phyloP scores from a whole-genome alignment of 1,140 invertebrate genomes.

The Drosophila subobscura region DNA sequence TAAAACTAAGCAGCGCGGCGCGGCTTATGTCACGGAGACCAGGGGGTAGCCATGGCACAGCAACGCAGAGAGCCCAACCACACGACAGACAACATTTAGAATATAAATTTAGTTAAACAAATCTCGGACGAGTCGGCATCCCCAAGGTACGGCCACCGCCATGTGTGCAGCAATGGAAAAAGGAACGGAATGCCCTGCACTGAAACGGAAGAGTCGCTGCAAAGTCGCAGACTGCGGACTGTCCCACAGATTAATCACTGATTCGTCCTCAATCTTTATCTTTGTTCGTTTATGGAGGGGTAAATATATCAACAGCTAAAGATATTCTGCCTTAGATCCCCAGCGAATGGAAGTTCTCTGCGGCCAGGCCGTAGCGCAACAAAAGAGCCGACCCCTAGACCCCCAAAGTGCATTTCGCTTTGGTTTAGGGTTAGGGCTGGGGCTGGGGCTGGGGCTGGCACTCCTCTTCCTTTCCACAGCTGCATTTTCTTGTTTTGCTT shows the following conservation, averaged over 20 bases:
- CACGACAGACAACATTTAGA: conserved; percentile 57
- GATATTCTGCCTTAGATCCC: too few species aligned
- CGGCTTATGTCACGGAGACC: conserved; percentile 57
- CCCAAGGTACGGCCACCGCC: conserved; percentile 51
- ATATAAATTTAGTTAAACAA: conserved; percentile 72
- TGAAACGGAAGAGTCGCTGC: neutral
- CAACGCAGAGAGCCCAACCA: conserved; percentile 24
- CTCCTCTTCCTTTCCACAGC: conserved; percentile 6
- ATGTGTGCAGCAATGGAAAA: conserved; percentile 15
- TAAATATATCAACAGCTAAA: too few species aligned
- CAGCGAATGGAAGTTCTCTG: neutral
- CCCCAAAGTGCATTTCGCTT: conserved; percentile 61
- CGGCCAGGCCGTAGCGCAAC: conserved; percentile 20
- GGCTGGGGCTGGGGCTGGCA: neutral
- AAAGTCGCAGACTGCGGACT: too few species aligned
- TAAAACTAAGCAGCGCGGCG: conserved; percentile 61
- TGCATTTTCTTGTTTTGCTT: conserved; percentile 10
- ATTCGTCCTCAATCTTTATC: too few species aligned
- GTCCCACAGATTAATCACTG: too few species aligned
- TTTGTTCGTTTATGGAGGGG: too few species aligned
- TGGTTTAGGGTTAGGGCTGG: conserved; percentile 16
- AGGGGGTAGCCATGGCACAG: conserved; percentile 6
- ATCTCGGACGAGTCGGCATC: conserved; percentile 58
- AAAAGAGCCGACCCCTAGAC: conserved; percentile 25
- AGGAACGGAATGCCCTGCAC: conserved; percentile 1